Evolutionary conservation across 2,888 invertebrate species (phyloP), one percentile per base, ranked within the genome.

Genomic region (Ochropleura leucogaster): DNA sequence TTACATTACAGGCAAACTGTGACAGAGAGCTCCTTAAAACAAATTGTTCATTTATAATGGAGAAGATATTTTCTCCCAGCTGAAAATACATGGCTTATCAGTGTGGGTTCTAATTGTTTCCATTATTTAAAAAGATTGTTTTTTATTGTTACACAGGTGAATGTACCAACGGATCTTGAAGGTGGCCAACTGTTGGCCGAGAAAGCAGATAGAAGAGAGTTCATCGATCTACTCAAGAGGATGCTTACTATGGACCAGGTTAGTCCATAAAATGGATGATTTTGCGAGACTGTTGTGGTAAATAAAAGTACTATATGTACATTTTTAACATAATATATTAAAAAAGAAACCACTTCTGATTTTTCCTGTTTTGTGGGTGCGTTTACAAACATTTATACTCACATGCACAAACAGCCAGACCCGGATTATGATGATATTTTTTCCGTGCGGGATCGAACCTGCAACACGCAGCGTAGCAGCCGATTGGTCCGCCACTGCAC

Each of bases 231-330:
- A 89, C 97, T 99, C 70, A 99, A 99, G 96, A 97, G 99, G 90
- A 99, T 99, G 99, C 97, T 99, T 74, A 99, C 99, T 20, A 98
- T 99, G 97, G 99, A 99, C 97, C 99, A 99, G 97, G 98, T 98
- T 96, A 75, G 83, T 79, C 30, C 30, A 30, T 30, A 30, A 30
- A 30, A 30, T 30, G 30, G 30, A 30, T 30, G 30, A 30, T 30
- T 30, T 30, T 30, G 30, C 30, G 30, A 30, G 30, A 30, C 30
- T 30, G 30, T 30, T 30, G 30, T 30, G 30, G 1, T 30, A 30
- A 30, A 30, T 30, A 30, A 30, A 30, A 2, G 30, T 30, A 30
- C 30, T 30, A 30, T 30, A 30, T 30, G 30, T 3, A 30, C 30
- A 30, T 30, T 30, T n/a, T 30, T 30, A 30, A 30, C 30, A 30